A percentile compares a stretch with the other conserved stretches of the same genome.
Evolutionary conservation across 2,797 vertebrate species (phyloP).

Genomic region (Manis pentadactyla): DNA sequence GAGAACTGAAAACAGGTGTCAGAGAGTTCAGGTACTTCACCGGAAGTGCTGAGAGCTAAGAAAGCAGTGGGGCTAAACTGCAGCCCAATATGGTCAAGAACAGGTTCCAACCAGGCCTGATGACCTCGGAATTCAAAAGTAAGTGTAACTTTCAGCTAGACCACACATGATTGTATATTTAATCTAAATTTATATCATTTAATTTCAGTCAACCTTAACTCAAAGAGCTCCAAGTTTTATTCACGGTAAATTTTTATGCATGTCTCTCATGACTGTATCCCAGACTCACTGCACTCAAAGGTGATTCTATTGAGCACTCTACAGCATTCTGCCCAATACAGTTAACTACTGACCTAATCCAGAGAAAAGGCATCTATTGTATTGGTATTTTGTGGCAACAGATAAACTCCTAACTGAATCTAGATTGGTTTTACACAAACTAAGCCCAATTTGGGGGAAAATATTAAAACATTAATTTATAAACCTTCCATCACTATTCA

Average conservation of each 20-base stretch:
- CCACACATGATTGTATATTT: neutral
- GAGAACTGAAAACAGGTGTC: neutral
- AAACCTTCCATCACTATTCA: conserved; percentile 31
- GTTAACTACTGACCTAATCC: neutral
- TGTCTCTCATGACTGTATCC: neutral
- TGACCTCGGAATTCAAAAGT: neutral
- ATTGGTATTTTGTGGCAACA: neutral
- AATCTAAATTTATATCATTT: conserved; percentile 13
- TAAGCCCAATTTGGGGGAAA: neutral
- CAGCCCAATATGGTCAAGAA: neutral
- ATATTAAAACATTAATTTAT: conserved; percentile 49
- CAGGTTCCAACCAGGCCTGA: neutral
- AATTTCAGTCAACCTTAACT: neutral
- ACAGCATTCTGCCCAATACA: neutral
- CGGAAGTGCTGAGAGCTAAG: neutral
- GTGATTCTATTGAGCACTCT: neutral
- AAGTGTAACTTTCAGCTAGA: neutral
- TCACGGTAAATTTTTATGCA: neutral
- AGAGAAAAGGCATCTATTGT: neutral
- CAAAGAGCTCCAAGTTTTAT: neutral
- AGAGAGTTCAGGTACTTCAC: neutral
- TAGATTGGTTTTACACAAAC: neutral
- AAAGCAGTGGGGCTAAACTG: fast-evolving
- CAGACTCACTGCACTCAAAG: neutral
- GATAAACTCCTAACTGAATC: neutral